Percentiles rank a stretch among this genome's conserved stretches.
phyloP scores from a whole-genome alignment of 2,797 vertebrate species.

The Percopsis omiscomaycus region DNA sequence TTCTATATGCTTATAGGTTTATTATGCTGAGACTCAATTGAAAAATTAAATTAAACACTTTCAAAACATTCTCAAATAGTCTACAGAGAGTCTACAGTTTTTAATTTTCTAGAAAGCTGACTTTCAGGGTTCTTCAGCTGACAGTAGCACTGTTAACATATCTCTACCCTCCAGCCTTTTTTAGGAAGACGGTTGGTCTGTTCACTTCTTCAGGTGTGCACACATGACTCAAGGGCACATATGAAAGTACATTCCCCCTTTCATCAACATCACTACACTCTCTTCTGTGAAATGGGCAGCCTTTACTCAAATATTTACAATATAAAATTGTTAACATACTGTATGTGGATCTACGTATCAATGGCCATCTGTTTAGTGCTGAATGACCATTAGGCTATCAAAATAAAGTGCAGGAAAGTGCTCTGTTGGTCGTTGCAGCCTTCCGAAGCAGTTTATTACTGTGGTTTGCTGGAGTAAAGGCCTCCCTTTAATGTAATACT shows the following conservation, averaged over 20 bases:
- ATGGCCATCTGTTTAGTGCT: conserved; percentile 69
- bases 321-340: conserved; percentile 58
- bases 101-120: too few relatives aligned
- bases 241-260: conserved; percentile 51
- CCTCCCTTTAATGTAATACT: conserved; percentile 47
- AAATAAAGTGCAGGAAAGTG: conserved; percentile 66
- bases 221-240: conserved; percentile 23
- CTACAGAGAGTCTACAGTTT: too few relatives aligned
- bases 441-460: conserved; percentile 65
- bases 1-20: too few relatives aligned
- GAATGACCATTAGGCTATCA: conserved; percentile 70
- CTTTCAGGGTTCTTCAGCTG: too few relatives aligned
- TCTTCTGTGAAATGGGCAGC: conserved; percentile 49
- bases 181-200: too few relatives aligned
- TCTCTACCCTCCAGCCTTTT: too few relatives aligned
- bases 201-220: too few relatives aligned
- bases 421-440: conserved; percentile 52
- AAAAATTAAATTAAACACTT: too few relatives aligned
- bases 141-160: too few relatives aligned
- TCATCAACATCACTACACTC: conserved; percentile 55
- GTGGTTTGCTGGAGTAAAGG: conserved; percentile 41
- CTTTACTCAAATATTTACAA: conserved; percentile 74
- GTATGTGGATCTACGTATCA: conserved; percentile 64
- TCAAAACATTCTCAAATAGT: too few relatives aligned
- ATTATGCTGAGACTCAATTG: too few relatives aligned